Evolutionary conservation across 1,140 invertebrate genomes (phyloP).

Genomic region (Dreissena rostriformis): DNA sequence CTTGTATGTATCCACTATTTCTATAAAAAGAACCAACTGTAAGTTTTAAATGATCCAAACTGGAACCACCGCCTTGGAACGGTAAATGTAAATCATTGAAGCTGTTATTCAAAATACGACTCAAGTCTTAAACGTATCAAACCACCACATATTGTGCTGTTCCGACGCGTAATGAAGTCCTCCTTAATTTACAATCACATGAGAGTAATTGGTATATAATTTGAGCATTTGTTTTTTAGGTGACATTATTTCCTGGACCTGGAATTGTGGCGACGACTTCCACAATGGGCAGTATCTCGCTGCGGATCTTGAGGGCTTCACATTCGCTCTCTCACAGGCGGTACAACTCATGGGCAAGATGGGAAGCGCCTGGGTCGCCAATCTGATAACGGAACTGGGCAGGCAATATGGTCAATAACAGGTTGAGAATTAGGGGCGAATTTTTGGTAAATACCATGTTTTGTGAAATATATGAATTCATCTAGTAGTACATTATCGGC

Average conservation of each 20-base stretch:
- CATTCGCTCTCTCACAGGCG: slow-evolving; percentile 25
- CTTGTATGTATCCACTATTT: too few relatives aligned
- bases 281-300: slow-evolving; percentile 15
- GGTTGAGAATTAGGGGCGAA: neutral
- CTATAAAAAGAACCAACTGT: too few relatives aligned
- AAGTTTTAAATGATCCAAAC: too few relatives aligned
- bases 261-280: slow-evolving; percentile 19
- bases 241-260: neutral
- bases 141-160: neutral
- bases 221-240: neutral
- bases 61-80: too few relatives aligned
- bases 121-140: too few relatives aligned
- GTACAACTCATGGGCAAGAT: slow-evolving; percentile 5
- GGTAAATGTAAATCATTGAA: too few relatives aligned
- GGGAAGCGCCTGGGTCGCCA: slow-evolving; percentile 9
- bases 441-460: too few relatives aligned
- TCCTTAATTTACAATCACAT: too few relatives aligned
- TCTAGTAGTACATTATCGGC: too few relatives aligned
- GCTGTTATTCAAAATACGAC: neutral
- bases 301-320: slow-evolving; percentile 15
- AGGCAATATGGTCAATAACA: slow-evolving; percentile 8
- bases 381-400: neutral
- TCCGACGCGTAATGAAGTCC: too few relatives aligned
- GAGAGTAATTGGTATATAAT: neutral
- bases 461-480: too few relatives aligned